Evolutionary conservation across 2,888 invertebrate genomes (phyloP).

Genomic region (Leucophora obtusa): DNA sequence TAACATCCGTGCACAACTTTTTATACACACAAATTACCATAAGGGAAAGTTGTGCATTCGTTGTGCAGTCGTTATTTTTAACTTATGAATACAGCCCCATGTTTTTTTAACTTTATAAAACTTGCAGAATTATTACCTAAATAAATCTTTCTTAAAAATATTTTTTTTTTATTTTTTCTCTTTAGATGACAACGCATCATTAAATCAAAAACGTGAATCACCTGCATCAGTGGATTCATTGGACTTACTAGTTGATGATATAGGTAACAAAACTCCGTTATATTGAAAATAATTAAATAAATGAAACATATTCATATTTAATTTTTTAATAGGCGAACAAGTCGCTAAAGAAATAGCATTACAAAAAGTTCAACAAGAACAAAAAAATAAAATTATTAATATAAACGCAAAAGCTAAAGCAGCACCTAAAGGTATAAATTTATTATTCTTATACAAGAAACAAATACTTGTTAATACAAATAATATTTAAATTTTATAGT

Average conservation of each 20-base stretch:
- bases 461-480: too few species aligned
- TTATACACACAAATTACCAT: too few species aligned
- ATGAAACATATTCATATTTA: not conserved
- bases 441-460: not conserved
- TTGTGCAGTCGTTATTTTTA: too few species aligned
- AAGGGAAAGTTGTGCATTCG: too few species aligned
- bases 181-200: constrained; percentile 46
- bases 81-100: too few species aligned
- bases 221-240: constrained; percentile 70
- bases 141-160: not conserved
- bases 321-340: constrained; percentile 47
- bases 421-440: constrained; percentile 32
- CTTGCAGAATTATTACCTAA: too few species aligned
- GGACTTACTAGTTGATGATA: constrained; percentile 67
- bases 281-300: not conserved
- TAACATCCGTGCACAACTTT: too few species aligned
- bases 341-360: constrained; percentile 26
- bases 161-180: not conserved
- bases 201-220: constrained; percentile 56
- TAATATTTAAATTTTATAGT: not conserved
- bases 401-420: constrained; percentile 11
- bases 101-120: too few species aligned
- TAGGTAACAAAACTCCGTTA: constrained; percentile 65
- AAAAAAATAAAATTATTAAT: not conserved
- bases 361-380: constrained; percentile 29